Evolutionary conservation across 2,888 invertebrate species (phyloP), one percentile per base, ranked within the genome.

Genomic region (Leptinotarsa tumamoca): DNA sequence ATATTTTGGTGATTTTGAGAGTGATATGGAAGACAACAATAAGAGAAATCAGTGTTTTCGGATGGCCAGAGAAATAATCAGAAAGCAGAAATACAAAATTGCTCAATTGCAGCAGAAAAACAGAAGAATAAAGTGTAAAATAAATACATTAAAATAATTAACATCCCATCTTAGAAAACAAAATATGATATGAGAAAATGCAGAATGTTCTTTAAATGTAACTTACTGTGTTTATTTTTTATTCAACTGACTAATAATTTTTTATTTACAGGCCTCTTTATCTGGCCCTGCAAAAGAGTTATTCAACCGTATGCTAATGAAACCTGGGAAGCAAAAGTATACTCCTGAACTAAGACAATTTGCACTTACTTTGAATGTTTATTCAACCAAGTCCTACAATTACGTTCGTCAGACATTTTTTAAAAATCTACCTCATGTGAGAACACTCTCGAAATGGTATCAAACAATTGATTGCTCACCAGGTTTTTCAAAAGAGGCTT

Each of bases 401-500:
- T 80, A 73, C 72, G 78, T 79, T 14, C 27, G 77, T 51, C 5
- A 71, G 5, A 72, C 51, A 54, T 80, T 79, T 51, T 72, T 70
- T 52, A 78, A 75, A 15, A 68, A 63, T 56, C 49, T 79, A 21
- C 80, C 78, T 14, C 79, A 80, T 52, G 54, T 50, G 4, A 71
- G 66, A 18, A 82, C 81, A 2, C 77, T 83, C 49, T 49, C 58
- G 58, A 80, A 78, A 58, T 83, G 81, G 80, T 80, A 71, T 51
- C 72, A 76, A 71, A 75, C 27, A 63, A 54, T 83, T 23, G 73
- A 82, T 72, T 78, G 73, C 10, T 52, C 71, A n/a, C 81, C 82
- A 52, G 82, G 80, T n/a, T 82, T 82, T 70, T 79, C 81, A 17
- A 52, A 67, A 61, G 80, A 83, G 68, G 69, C 81, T 63, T 77